These are phyloP conservation scores for Tipula unca DNA, from an alignment of 2,888 invertebrate genomes.

Conservation along the genomic window DNA sequence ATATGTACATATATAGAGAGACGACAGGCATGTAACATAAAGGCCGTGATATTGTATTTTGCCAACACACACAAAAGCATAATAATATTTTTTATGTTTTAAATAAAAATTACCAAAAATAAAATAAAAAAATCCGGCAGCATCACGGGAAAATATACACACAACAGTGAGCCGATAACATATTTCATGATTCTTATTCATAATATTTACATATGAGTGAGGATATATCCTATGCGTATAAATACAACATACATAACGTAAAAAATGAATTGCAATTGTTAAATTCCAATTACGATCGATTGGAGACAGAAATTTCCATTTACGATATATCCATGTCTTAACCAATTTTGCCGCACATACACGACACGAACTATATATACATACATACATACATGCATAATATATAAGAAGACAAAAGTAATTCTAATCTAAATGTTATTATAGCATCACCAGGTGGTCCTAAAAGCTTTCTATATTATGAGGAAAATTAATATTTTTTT, in stretches of 20 bases:
- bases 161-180: neutral
- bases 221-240: neutral
- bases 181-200: neutral
- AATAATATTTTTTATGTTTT: slow-evolving; percentile 1
- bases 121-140: neutral
- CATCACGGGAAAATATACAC: neutral
- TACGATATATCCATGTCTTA: neutral
- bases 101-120: neutral
- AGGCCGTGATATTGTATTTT: neutral
- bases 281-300: neutral
- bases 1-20: neutral
- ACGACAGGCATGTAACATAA: neutral
- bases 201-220: neutral
- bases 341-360: neutral
- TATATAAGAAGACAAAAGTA: neutral
- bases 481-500: neutral
- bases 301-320: neutral
- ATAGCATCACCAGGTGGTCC: neutral
- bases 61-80: neutral
- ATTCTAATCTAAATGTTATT: neutral
- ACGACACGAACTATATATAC: neutral
- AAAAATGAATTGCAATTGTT: neutral
- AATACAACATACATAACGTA: neutral
- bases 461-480: neutral
- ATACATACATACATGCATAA: neutral